Evolutionary conservation across 2,797 vertebrate genomes (phyloP), one percentile per base, ranked within the genome.

Genomic region (Denticeps clupeoides): DNA sequence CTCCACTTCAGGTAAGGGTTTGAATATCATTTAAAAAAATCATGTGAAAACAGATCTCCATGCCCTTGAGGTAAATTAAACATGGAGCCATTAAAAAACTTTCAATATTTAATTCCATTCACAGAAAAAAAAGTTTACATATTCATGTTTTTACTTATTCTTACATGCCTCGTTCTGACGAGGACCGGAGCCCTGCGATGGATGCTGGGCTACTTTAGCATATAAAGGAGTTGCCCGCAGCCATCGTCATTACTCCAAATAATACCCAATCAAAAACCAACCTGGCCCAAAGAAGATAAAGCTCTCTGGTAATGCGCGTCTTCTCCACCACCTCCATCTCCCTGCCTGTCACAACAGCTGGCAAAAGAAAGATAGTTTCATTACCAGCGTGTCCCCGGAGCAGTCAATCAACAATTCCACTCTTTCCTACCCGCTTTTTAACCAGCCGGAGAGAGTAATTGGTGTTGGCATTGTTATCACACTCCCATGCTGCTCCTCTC

Each of bases 361-460:
- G 38, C 7, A 1, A 40, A 52, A 54, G 58, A 58, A 45, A 49
- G 45, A 58, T 50, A 13, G 55, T 52, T 60, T 55, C 51, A 64
- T 58, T 60, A 60, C 28, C 29, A 13, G 16, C 35, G 7, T 19
- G 24, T 55, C 58, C 58, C 58, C 45, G 12, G 5, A 55, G 53
- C 51, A 57, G 47, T 51, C 54, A 49, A 26, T 55, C 54, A 41
- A 33, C 18, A 19, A 38, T 43, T 41, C 40, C 15, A 29, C 12
- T 44, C 38, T 24, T 46, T 38, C 35, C 26, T 22, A 15, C 29
- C 27, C 23, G 49, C 26, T 45, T 56, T 41, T 53, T 37, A 41
- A 49, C 49, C 46, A 26, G 29, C 16, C 41, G 24, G 18, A 26
- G 21, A n/a, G 23, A 49, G 48, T 54, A 56, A 63, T 50, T 51